Conservation (phyloP, 35 echinoderm and acorn worm genomes). For the Ophioderma brevispina region DNA sequence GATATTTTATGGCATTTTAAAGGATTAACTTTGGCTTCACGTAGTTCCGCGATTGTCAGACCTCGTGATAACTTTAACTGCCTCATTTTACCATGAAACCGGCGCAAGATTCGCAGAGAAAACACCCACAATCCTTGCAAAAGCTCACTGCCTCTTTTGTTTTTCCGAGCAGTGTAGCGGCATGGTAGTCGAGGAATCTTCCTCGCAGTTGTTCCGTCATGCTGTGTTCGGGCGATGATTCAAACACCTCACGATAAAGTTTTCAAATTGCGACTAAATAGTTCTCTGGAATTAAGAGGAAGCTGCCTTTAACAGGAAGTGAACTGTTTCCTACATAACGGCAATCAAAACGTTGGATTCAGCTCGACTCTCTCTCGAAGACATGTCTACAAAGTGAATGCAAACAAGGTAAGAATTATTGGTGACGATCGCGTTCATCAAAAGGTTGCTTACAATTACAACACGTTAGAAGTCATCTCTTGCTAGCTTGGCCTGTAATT, state of each 20-base stretch:
- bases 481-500: not conserved
- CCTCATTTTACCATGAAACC: not conserved
- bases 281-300: not conserved
- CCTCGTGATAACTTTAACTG: not conserved
- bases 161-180: not conserved
- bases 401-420: not conserved
- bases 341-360: not conserved
- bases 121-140: not conserved
- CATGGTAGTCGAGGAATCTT: too few relatives aligned
- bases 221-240: not conserved
- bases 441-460: not conserved
- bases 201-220: too few relatives aligned
- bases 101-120: slow-evolving; percentile 1
- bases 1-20: not conserved
- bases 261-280: not conserved
- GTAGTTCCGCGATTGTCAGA: not conserved
- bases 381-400: not conserved
- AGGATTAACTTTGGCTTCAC: not conserved
- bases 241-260: not conserved
- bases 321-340: not conserved
- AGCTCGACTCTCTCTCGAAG: not conserved
- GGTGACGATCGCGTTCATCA: not conserved
- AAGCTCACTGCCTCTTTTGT: not conserved
- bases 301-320: not conserved
- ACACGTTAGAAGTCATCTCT: not conserved